Evolutionary conservation across 2,113 vertebrate species (phyloP).

Genomic region (Gymnogyps californianus): DNA sequence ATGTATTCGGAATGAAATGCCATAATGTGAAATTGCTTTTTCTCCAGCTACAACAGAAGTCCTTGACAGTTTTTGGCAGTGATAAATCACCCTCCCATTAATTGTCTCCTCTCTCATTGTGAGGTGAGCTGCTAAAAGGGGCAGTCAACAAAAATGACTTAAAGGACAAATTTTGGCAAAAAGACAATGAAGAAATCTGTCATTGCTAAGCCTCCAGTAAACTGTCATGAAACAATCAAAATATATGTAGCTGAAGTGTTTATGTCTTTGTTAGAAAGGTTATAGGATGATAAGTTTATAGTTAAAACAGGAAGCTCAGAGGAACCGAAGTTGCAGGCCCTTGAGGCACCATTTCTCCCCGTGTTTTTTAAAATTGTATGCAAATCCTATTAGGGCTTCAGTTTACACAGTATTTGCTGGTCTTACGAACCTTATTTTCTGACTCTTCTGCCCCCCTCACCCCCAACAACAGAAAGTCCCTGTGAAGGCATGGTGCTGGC

Average conservation of each 20-base stretch:
- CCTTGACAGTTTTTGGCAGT: slow-evolving; percentile 99
- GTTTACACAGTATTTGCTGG: slow-evolving; percentile 9
- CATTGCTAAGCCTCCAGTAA: slow-evolving; percentile 81
- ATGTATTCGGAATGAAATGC: slow-evolving; percentile 99
- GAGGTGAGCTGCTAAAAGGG: slow-evolving; percentile 99
- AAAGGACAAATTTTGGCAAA: slow-evolving; percentile 99
- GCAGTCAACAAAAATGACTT: slow-evolving; percentile 97
- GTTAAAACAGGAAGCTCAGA: slow-evolving; percentile 56
- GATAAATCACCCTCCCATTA: slow-evolving; percentile 99
- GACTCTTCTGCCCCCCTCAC: not conserved
- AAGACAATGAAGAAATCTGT: slow-evolving; percentile 87
- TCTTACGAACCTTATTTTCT: not conserved
- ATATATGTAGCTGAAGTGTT: slow-evolving; percentile 79
- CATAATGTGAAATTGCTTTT: slow-evolving; percentile 99
- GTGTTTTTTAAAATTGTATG: slow-evolving; percentile 8
- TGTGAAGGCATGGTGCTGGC: not conserved
- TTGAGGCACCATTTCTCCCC: slow-evolving; percentile 6
- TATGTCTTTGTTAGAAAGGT: slow-evolving; percentile 82
- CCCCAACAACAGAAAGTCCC: slow-evolving; percentile 1
- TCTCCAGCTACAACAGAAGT: slow-evolving; percentile 97
- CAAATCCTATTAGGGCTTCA: not conserved
- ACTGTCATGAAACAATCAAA: slow-evolving; percentile 80
- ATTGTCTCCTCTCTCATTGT: slow-evolving; percentile 99
- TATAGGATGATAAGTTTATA: slow-evolving; percentile 76
- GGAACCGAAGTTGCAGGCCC: slow-evolving; percentile 48